Conservation (phyloP, 2,113 vertebrate species). For the Anoura caudifer region DNA sequence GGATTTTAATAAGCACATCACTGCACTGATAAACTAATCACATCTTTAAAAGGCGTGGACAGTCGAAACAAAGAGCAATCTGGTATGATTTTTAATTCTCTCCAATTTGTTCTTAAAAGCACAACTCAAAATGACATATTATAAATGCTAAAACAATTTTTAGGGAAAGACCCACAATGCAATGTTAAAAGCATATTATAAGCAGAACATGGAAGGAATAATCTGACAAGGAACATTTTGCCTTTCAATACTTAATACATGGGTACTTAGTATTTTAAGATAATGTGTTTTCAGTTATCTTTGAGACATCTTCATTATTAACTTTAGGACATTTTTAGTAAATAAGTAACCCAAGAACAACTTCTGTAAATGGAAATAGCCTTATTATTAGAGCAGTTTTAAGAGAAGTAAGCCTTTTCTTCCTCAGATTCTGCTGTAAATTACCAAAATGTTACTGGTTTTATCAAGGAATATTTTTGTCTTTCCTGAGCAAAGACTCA, state of each 20-base stretch:
- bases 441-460: not conserved
- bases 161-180: not conserved
- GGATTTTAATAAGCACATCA: not conserved
- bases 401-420: not conserved
- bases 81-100: not conserved
- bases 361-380: not conserved
- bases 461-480: not conserved
- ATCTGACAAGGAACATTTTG: not conserved
- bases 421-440: conserved; percentile 4
- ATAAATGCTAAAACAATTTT: not conserved
- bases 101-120: not conserved
- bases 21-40: not conserved
- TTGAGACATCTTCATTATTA: not conserved
- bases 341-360: conserved; percentile 10
- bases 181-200: not conserved
- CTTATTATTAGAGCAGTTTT: not conserved
- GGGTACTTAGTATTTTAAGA: not conserved
- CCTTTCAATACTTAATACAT: not conserved
- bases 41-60: not conserved
- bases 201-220: not conserved
- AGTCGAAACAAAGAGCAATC: not conserved
- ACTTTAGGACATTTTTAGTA: not conserved
- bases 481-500: not conserved
- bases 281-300: not conserved
- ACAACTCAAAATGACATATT: not conserved